Evolutionary conservation across 2,797 vertebrate species (phyloP).

Genomic region (Denticeps clupeoides): DNA sequence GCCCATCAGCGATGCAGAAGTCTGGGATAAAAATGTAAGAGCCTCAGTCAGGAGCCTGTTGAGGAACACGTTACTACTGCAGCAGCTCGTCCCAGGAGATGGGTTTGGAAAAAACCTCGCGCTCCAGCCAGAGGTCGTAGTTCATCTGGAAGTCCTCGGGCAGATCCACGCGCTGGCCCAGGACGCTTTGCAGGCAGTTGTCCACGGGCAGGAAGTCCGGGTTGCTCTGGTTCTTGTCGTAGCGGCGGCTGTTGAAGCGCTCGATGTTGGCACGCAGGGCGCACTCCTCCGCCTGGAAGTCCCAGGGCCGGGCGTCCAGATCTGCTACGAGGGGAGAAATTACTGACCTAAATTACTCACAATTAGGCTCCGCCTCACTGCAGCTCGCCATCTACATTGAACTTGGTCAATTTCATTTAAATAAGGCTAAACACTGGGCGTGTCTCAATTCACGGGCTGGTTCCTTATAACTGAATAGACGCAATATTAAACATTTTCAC

Average conservation of each 20-base stretch:
- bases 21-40: background rate
- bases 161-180: constrained; percentile 69
- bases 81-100: constrained; percentile 78
- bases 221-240: constrained; percentile 63
- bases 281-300: constrained; percentile 95
- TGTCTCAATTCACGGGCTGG: no score
- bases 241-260: constrained; percentile 72
- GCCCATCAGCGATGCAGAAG: no score
- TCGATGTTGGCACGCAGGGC: constrained; percentile 59
- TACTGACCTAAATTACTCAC: background rate
- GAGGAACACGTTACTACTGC: constrained; percentile 44
- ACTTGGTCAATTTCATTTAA: no score
- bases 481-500: no score
- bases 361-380: no score
- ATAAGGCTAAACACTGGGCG: no score
- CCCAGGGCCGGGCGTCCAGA: constrained; percentile 89
- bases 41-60: background rate
- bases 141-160: constrained; percentile 78
- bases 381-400: no score
- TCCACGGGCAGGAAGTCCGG: constrained; percentile 73
- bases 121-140: constrained; percentile 78
- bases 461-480: no score
- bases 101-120: constrained; percentile 75
- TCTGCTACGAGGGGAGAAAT: constrained; percentile 50
- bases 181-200: constrained; percentile 76